These are phyloP conservation scores for Pogonomyrmex californicus DNA, from an alignment of 1,140 invertebrate genomes.

Conservation along the genomic window DNA sequence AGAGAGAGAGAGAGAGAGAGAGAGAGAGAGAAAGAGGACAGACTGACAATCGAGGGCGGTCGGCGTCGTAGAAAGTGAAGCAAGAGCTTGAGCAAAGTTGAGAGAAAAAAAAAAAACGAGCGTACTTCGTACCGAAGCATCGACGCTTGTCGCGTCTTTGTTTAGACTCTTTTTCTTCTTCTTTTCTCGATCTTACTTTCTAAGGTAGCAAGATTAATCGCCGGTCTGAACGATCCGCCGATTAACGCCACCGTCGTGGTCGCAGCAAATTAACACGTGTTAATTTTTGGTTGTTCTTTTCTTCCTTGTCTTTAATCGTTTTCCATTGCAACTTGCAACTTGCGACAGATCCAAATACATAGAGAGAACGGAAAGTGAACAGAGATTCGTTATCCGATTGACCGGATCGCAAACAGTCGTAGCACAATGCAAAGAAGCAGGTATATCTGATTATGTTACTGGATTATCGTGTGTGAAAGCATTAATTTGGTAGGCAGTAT, in stretches of 20 bases:
- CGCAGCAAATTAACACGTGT: constrained; percentile 86
- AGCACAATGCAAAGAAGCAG: constrained; percentile 76
- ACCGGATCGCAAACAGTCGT: constrained; percentile 70
- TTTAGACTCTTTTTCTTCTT: constrained; percentile 26
- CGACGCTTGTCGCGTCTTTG: constrained; percentile 52
- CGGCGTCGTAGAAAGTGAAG: constrained; percentile 60
- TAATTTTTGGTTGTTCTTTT: constrained; percentile 57
- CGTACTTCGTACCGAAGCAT: constrained; percentile 42
- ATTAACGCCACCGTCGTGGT: constrained; percentile 80
- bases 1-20: neutral
- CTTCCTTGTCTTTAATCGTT: constrained; percentile 35
- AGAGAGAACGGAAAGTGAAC: constrained; percentile 34
- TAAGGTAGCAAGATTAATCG: constrained; percentile 60
- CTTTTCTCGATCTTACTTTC: constrained; percentile 34
- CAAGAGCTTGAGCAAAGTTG: constrained; percentile 58
- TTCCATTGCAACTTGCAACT: constrained; percentile 30
- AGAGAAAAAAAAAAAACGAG: constrained; percentile 60
- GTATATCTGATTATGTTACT: constrained; percentile 68
- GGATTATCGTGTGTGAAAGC: constrained; percentile 72
- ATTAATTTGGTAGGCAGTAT: constrained; percentile 74
- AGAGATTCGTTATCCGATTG: constrained; percentile 34
- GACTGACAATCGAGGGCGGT: constrained; percentile 65
- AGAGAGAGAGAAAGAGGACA: constrained; percentile 8
- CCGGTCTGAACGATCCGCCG: constrained; percentile 67
- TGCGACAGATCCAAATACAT: constrained; percentile 49